phyloP scores from a whole-genome alignment of 2,797 vertebrate genomes.

The Mormyrops attenuatus region DNA sequence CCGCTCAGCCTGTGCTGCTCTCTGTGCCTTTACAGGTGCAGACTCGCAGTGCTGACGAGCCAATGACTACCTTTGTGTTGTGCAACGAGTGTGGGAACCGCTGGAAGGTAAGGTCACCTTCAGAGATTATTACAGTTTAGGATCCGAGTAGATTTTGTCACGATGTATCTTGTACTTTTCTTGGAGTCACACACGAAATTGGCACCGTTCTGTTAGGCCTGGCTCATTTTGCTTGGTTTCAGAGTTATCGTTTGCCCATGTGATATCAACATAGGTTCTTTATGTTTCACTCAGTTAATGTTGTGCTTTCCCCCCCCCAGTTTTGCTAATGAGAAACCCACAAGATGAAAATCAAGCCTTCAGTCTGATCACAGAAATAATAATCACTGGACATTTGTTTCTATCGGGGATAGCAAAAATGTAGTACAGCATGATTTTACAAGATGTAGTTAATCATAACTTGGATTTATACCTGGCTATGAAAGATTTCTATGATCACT shows the following conservation, averaged over 20 bases:
- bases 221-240: not conserved
- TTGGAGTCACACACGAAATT: not conserved
- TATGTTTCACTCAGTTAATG: not conserved
- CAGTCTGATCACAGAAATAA: not conserved
- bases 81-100: constrained; percentile 97
- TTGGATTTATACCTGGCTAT: constrained; percentile 50
- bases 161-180: not conserved
- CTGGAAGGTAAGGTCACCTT: constrained; percentile 82
- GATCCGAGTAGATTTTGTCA: not conserved
- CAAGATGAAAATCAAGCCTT: constrained; percentile 15
- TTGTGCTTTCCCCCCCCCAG: constrained; percentile 46
- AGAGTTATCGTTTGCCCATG: not conserved
- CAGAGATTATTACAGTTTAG: not conserved
- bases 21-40: constrained; percentile 72
- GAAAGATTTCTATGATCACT: constrained; percentile 37
- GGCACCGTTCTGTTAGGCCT: not conserved
- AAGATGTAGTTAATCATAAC: constrained; percentile 29
- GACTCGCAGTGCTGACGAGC: constrained; percentile 94
- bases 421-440: constrained; percentile 43
- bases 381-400: constrained; percentile 27
- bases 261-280: not conserved
- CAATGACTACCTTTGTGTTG: constrained; percentile 96
- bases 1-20: not conserved
- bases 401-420: constrained; percentile 34
- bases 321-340: constrained; percentile 63